phyloP scores from a whole-genome alignment of 2,113 vertebrate genomes.

The Gallinago undulata region DNA sequence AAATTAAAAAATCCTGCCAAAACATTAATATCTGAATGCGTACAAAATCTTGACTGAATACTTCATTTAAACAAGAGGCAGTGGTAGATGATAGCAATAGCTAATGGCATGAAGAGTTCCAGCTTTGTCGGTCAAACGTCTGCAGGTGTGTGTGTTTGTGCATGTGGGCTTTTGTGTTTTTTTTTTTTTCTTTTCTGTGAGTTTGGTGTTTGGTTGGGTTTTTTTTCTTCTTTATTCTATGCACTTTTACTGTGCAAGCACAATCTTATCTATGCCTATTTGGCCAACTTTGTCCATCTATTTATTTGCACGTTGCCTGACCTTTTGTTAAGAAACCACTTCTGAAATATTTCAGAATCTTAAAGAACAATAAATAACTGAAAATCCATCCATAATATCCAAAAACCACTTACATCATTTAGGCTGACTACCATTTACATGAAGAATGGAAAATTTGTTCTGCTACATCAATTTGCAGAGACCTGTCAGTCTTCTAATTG shows the following conservation, averaged over 20 bases:
- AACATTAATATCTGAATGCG: slow-evolving; percentile 9
- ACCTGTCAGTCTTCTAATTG: slow-evolving; percentile 60
- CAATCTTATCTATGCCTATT: background rate
- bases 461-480: slow-evolving; percentile 7
- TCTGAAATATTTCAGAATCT: slow-evolving; percentile 21
- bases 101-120: background rate
- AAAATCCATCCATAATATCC: background rate
- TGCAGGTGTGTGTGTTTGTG: background rate
- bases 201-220: background rate
- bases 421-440: background rate
- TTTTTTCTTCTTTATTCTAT: background rate
- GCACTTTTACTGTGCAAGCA: background rate
- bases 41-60: background rate
- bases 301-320: slow-evolving; percentile 14
- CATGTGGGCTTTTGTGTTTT: background rate
- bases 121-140: background rate
- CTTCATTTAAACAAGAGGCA: slow-evolving; percentile 4
- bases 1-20: slow-evolving; percentile 33
- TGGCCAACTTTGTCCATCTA: background rate
- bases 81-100: background rate
- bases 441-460: slow-evolving; percentile 32
- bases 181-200: background rate
- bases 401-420: slow-evolving; percentile 13
- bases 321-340: slow-evolving; percentile 8
- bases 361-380: slow-evolving; percentile 7